These are phyloP conservation scores for Pteria penguin DNA, from an alignment of 2,888 invertebrate species.

Conservation along the genomic window DNA sequence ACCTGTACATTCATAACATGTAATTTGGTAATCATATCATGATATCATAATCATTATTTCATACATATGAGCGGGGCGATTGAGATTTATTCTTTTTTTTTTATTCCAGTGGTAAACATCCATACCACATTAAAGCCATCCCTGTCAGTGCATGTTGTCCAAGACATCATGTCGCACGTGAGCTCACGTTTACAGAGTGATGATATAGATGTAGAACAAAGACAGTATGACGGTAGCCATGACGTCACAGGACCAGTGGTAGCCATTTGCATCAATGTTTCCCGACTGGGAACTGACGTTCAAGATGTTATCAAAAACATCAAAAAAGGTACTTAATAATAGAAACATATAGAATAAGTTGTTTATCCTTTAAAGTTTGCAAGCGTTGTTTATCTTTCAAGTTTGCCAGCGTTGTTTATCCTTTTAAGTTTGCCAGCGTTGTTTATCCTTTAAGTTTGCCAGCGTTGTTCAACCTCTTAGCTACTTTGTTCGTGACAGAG, in stretches of 20 bases:
- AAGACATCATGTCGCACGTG: constrained; percentile 2
- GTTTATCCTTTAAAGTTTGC: too few species aligned
- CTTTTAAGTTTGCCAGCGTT: too few species aligned
- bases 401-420: too few species aligned
- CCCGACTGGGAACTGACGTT: constrained; percentile 61
- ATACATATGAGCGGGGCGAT: too few species aligned
- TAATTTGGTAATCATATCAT: too few species aligned
- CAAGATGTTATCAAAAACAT: constrained; percentile 40
- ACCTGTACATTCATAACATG: too few species aligned
- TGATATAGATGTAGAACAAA: neutral
- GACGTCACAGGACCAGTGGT: constrained; percentile 33
- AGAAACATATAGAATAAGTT: neutral
- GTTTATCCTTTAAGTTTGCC: too few species aligned
- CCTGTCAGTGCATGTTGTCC: neutral
- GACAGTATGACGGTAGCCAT: neutral
- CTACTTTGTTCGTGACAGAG: too few species aligned
- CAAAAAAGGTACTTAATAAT: constrained; percentile 4
- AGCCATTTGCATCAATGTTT: constrained; percentile 56
- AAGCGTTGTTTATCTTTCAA: too few species aligned
- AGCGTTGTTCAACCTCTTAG: too few species aligned
- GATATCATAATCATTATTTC: too few species aligned
- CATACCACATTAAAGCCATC: constrained; percentile 3
- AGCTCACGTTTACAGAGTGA: neutral
- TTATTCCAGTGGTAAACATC: neutral
- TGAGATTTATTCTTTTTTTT: too few species aligned